phyloP scores from a whole-genome alignment of 2,797 vertebrate genomes.

The Micromesistius poutassou region DNA sequence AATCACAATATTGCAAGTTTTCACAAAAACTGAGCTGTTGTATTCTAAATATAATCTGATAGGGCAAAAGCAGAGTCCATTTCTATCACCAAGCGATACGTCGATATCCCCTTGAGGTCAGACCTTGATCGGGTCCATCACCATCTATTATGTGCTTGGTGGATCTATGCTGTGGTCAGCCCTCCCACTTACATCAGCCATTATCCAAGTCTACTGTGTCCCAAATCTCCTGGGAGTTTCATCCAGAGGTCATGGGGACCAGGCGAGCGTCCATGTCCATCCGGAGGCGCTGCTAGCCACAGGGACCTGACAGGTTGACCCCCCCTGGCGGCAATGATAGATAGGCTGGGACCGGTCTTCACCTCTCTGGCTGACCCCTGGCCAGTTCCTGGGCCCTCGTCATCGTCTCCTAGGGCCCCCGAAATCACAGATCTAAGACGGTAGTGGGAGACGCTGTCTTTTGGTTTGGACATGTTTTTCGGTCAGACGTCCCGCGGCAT shows the following conservation, averaged over 20 bases:
- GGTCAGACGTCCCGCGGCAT: background rate
- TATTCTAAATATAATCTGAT: background rate
- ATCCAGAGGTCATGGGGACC: constrained; percentile 43
- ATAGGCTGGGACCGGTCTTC: constrained; percentile 60
- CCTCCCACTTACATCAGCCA: constrained; percentile 20
- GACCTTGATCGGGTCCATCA: background rate
- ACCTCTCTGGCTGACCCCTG: constrained; percentile 61
- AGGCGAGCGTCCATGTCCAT: constrained; percentile 53
- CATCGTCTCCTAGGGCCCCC: constrained; percentile 41
- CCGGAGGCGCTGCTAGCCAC: constrained; percentile 42
- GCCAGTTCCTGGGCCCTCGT: constrained; percentile 41
- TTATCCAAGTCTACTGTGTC: background rate
- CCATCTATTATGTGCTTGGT: constrained; percentile 18
- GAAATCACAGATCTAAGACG: constrained; percentile 33
- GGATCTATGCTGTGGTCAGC: background rate
- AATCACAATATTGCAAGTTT: background rate
- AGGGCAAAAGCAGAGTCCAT: background rate
- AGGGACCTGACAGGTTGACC: constrained; percentile 67
- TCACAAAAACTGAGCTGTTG: background rate
- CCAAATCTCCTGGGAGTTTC: constrained; percentile 30
- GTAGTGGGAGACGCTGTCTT: constrained; percentile 4
- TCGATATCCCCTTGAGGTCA: background rate
- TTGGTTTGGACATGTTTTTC: constrained; percentile 36
- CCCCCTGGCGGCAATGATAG: constrained; percentile 65
- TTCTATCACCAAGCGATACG: background rate